phyloP scores from a whole-genome alignment of 2,888 invertebrate genomes.

The Morpho helenor region DNA sequence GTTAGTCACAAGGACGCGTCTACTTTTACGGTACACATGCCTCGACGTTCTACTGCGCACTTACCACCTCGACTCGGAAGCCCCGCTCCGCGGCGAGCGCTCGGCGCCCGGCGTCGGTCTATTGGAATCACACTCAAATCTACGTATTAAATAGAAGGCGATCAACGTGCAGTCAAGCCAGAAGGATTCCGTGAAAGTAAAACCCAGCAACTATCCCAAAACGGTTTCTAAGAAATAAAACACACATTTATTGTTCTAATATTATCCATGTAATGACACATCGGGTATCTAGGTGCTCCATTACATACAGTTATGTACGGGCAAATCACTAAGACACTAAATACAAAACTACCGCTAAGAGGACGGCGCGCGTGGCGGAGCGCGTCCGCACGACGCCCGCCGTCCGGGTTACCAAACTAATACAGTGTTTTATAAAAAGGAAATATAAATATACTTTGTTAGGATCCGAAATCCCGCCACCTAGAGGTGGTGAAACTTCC shows the following conservation, averaged over 20 bases:
- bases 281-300: slow-evolving; percentile 69
- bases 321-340: slow-evolving; percentile 61
- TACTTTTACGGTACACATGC: slow-evolving; percentile 42
- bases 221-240: slow-evolving; percentile 64
- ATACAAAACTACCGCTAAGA: slow-evolving; percentile 58
- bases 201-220: slow-evolving; percentile 56
- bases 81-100: slow-evolving; percentile 35
- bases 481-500: slow-evolving; percentile 9
- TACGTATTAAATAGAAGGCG: slow-evolving; percentile 29
- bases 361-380: slow-evolving; percentile 36
- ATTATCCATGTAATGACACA: slow-evolving; percentile 76
- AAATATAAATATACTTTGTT: slow-evolving; percentile 37
- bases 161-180: slow-evolving; percentile 45
- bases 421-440: slow-evolving; percentile 36
- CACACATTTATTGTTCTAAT: slow-evolving; percentile 72
- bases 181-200: slow-evolving; percentile 31
- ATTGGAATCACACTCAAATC: slow-evolving; percentile 28
- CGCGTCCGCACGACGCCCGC: slow-evolving; percentile 13
- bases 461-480: slow-evolving; percentile 26
- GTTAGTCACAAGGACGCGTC: slow-evolving; percentile 47
- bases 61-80: slow-evolving; percentile 40
- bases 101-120: slow-evolving; percentile 48
- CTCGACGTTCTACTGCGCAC: slow-evolving; percentile 34
- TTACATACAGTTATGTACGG: slow-evolving; percentile 60
- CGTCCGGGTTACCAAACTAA: slow-evolving; percentile 40